Evolutionary conservation across 2,797 vertebrate species (phyloP), one percentile per base, ranked within the genome.

Genomic region (Siniperca scherzeri): DNA sequence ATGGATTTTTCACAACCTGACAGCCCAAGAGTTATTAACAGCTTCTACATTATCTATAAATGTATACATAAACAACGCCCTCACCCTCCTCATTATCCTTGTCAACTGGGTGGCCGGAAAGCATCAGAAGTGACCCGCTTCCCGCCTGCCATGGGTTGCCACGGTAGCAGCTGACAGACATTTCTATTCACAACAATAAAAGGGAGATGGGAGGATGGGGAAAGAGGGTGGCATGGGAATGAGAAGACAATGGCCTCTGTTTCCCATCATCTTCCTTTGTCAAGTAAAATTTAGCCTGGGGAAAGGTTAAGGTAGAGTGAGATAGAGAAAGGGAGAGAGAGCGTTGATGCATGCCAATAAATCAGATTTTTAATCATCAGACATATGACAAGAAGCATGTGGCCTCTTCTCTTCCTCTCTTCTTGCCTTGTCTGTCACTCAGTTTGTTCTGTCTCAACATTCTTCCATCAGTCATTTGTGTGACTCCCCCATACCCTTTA

Each of bases 281-380:
- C 93, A 94, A 96, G 97, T 94, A 96, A 96, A 83, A 96, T 96
- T 96, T 95, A 95, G 95, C 96, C 94, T 10, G n/a, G 96, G 95
- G 95, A 96, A 95, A 95, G 94, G 95, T 92, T 74, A 50, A 92
- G 93, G 94, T 88, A 93, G 60, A 77, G 60, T 64, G 46, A 71
- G 46, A 77, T 12, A 14, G 65, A 74, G n/a, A 93, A 93, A 72
- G 33, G 59, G 27, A 68, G 44, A 53, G 53, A 40, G 27, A 91
- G 91, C 93, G 93, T 92, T 90, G 90, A 95, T 92, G 94, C 93
- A 95, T 72, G 65, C 68, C 96, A 96, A 96, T 97, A 97, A 97
- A 97, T 97, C 96, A 91, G 95, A 95, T 96, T 97, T 92, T 97
- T 97, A 97, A 97, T 97, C 96, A 97, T 97, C 92, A 93, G 96